Evolutionary conservation across 2,797 vertebrate species (phyloP).

Genomic region (Octomys mimax): DNA sequence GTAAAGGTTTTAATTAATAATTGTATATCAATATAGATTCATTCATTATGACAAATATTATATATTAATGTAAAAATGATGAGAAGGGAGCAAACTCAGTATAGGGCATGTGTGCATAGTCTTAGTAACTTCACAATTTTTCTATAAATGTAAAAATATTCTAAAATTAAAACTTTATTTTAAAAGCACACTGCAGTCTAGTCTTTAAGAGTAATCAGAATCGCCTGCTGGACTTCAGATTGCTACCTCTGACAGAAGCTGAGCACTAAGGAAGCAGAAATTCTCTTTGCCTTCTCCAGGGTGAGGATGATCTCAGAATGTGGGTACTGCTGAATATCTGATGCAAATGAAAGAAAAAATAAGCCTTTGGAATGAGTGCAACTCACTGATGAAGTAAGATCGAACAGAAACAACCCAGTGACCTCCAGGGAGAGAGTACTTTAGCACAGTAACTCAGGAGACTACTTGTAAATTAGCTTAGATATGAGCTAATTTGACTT

Average conservation of each 20-base stretch:
- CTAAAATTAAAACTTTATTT: constrained; percentile 3
- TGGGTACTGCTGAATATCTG: neutral
- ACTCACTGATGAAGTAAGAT: neutral
- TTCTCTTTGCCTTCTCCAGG: neutral
- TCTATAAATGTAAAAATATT: neutral
- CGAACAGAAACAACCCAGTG: neutral
- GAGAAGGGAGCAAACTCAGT: neutral
- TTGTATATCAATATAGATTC: neutral
- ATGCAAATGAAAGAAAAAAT: neutral
- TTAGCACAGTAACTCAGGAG: neutral
- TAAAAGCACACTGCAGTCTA: neutral
- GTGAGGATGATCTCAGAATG: neutral
- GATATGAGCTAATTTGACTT: neutral
- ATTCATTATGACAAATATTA: neutral
- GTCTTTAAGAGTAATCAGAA: constrained; percentile 42
- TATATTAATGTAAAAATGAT: neutral
- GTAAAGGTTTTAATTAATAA: neutral
- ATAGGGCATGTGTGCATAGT: neutral
- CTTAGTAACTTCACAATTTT: constrained; percentile 16
- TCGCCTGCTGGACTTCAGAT: neutral
- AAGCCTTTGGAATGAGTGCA: neutral
- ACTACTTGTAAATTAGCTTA: neutral
- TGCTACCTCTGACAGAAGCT: neutral
- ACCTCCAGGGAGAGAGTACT: neutral
- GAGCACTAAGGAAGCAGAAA: neutral